Evolutionary conservation across 35 echinoderm and acorn worm genomes (phyloP).

Genomic region (Lytechinus variegatus): DNA sequence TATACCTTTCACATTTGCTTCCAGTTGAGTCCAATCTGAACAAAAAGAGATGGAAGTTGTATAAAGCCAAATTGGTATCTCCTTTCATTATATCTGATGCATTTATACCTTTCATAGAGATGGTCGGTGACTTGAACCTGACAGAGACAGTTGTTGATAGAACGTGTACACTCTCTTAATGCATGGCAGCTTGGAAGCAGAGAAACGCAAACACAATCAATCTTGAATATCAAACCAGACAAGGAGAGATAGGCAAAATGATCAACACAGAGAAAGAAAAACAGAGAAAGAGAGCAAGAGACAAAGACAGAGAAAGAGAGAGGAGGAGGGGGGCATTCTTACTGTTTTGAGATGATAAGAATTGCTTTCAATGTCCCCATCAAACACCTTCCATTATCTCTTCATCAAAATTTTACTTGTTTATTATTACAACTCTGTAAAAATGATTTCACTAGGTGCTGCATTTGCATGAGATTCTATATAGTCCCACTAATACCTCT

Average conservation of each 20-base stretch:
- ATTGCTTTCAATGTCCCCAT: background rate
- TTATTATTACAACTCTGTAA: background rate
- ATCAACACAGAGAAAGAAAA: background rate
- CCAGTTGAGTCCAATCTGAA: background rate
- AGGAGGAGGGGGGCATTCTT: background rate
- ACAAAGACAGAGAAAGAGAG: background rate
- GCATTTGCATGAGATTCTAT: background rate
- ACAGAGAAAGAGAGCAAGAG: background rate
- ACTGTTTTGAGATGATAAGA: background rate
- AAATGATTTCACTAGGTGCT: background rate
- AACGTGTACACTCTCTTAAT: constrained; percentile 30
- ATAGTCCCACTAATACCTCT: background rate
- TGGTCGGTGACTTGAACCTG: background rate
- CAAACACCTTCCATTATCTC: background rate
- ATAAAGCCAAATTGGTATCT: background rate
- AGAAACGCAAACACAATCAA: constrained; percentile 41
- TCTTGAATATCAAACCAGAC: background rate
- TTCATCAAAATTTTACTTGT: background rate
- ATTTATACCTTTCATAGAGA: background rate
- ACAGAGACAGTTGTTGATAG: background rate
- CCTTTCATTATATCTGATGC: background rate
- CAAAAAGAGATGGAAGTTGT: background rate
- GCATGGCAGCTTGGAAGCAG: constrained; percentile 24
- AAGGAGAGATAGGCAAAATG: background rate
- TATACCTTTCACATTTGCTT: background rate